phyloP scores from a whole-genome alignment of 2,113 vertebrate genomes.

The Carassius gibelio region DNA sequence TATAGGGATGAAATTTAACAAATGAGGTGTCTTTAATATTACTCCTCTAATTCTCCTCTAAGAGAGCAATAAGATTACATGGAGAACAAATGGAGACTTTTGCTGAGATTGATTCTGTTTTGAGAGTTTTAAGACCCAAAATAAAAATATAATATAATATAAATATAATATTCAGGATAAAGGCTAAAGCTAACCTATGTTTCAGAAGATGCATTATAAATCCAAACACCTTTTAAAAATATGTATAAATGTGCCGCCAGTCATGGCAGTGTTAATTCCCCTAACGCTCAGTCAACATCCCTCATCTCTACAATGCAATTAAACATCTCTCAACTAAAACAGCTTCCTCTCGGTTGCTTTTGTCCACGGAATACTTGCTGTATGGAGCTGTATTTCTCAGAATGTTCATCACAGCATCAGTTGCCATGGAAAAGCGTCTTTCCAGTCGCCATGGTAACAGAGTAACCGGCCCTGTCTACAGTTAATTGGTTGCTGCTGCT shows the following conservation, averaged over 20 bases:
- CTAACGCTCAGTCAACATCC: slow-evolving; percentile 14
- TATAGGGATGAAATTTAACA: neutral
- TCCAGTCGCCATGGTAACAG: slow-evolving; percentile 51
- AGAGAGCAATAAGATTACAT: neutral
- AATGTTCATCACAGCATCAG: slow-evolving; percentile 22
- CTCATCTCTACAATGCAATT: neutral
- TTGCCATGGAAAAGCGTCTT: slow-evolving; percentile 48
- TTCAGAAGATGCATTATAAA: neutral
- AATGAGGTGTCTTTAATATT: neutral
- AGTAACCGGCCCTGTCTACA: slow-evolving; percentile 57
- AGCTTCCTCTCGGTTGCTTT: neutral
- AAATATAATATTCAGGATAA: no score
- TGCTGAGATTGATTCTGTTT: neutral
- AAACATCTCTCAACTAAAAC: neutral
- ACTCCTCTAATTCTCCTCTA: neutral
- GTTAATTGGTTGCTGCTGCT: slow-evolving; percentile 60
- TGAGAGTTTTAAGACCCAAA: neutral
- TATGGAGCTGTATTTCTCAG: slow-evolving; percentile 33
- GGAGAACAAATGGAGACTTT: neutral
- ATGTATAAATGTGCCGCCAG: neutral
- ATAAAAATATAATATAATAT: no score
- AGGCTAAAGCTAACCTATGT: neutral
- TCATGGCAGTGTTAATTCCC: neutral
- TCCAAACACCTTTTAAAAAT: neutral
- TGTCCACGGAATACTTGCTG: neutral